These are phyloP conservation scores for Menura novaehollandiae DNA, from an alignment of 2,113 vertebrate species.

Conservation along the genomic window DNA sequence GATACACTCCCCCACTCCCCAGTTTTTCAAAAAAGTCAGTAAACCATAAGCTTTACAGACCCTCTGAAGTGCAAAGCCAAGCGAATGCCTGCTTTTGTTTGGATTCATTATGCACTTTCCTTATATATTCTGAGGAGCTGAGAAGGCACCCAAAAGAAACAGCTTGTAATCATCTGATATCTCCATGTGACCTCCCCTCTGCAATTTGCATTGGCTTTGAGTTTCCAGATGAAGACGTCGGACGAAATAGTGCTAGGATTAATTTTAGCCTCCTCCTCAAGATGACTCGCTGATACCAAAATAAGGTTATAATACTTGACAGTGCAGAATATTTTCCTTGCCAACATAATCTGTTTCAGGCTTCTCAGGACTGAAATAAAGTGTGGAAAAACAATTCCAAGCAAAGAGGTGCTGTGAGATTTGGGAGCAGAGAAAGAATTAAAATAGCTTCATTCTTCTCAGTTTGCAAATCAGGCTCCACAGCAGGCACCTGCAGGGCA, in stretches of 20 bases:
- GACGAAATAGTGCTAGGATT: constrained; percentile 2
- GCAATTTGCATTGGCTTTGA: neutral
- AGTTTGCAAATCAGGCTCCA: neutral
- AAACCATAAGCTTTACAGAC: neutral
- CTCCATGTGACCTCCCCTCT: constrained; percentile 17
- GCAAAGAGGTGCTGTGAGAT: neutral
- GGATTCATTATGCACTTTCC: neutral
- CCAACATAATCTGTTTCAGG: neutral
- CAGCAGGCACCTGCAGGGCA: neutral
- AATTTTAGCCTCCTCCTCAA: constrained; percentile 39
- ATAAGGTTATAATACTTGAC: constrained; percentile 10
- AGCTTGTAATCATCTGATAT: neutral
- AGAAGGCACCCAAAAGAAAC: constrained; percentile 18
- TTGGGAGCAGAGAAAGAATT: neutral
- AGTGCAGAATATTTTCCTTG: neutral
- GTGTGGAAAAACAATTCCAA: neutral
- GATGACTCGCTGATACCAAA: constrained; percentile 15
- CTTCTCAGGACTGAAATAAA: constrained; percentile 5
- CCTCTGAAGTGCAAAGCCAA: neutral
- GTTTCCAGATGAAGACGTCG: neutral
- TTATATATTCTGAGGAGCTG: neutral
- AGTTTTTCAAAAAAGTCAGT: neutral
- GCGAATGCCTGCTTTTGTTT: neutral
- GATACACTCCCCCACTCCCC: too few relatives aligned
- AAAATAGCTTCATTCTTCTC: neutral